Conservation (phyloP, 2,113 vertebrate genomes). For the Hipposideros armiger region DNA sequence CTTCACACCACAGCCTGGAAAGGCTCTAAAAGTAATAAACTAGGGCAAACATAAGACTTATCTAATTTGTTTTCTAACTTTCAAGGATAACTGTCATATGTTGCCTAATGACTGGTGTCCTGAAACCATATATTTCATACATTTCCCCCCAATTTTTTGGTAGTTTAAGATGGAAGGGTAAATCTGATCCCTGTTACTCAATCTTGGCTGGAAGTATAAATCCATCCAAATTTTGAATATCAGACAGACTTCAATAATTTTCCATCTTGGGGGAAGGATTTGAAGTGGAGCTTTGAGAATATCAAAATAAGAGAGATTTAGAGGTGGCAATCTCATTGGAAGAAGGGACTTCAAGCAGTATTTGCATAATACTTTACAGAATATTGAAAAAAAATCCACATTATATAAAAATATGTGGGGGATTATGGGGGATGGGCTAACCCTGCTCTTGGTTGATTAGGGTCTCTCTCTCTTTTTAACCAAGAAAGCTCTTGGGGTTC, state of each 20-base stretch:
- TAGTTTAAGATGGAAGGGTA: neutral
- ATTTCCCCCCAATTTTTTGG: neutral
- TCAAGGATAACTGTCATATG: neutral
- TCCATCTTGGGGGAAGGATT: neutral
- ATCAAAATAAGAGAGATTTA: neutral
- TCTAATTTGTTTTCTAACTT: neutral
- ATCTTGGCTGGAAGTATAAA: neutral
- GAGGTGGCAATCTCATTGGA: neutral
- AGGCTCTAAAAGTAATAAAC: neutral
- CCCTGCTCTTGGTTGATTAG: neutral
- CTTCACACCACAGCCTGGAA: neutral
- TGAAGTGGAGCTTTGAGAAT: neutral
- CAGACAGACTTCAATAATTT: neutral
- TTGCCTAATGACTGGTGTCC: neutral
- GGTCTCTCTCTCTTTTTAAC: neutral
- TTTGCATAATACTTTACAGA: neutral
- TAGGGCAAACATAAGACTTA: neutral
- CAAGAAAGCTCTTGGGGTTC: neutral
- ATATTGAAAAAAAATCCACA: neutral
- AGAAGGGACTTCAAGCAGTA: neutral
- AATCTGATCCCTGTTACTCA: neutral
- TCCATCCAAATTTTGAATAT: neutral
- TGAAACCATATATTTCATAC: neutral
- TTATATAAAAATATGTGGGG: neutral
- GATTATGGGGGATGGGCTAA: neutral